These are phyloP conservation scores for Daboia siamensis DNA, from an alignment of 2,113 vertebrate species.

Conservation along the genomic window DNA sequence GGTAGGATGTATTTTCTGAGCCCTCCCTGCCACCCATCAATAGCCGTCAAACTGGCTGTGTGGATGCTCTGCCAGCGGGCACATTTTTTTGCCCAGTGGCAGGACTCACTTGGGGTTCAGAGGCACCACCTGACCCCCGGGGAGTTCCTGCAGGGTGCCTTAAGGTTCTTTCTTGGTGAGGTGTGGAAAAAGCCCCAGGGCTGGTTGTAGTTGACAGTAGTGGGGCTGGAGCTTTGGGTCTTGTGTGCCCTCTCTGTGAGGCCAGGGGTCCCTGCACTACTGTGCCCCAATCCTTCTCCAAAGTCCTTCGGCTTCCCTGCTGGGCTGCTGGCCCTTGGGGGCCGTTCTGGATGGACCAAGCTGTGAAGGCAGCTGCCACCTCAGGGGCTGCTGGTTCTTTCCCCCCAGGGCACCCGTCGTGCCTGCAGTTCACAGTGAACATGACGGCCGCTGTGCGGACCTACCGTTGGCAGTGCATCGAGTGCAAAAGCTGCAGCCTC, in stretches of 20 bases:
- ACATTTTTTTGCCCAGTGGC: not conserved
- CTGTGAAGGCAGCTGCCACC: not conserved
- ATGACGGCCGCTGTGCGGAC: constrained; percentile 92
- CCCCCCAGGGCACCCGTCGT: constrained; percentile 86
- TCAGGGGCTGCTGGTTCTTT: not conserved
- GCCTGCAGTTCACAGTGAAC: constrained; percentile 93
- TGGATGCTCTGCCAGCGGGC: not conserved
- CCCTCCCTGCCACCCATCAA: not conserved
- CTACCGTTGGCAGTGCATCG: constrained; percentile 95
- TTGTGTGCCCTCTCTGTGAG: not conserved
- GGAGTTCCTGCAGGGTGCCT: not conserved
- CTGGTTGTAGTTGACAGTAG: not conserved
- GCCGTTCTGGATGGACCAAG: not conserved
- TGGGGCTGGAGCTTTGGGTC: not conserved
- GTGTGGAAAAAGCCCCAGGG: not conserved
- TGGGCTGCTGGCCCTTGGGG: not conserved
- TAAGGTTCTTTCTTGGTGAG: not conserved
- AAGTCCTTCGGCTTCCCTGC: not conserved
- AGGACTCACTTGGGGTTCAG: not conserved
- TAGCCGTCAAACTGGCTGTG: not conserved
- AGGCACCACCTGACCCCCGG: not conserved
- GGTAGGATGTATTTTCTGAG: not conserved
- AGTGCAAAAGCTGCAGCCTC: constrained; percentile 94
- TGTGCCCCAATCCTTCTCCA: not conserved
- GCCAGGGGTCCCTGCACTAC: not conserved